A percentile compares a stretch with the other conserved stretches of the same genome.
These are phyloP conservation scores for Machimus rusticus DNA, from an alignment of 2,888 invertebrate species.

Conservation along the genomic window DNA sequence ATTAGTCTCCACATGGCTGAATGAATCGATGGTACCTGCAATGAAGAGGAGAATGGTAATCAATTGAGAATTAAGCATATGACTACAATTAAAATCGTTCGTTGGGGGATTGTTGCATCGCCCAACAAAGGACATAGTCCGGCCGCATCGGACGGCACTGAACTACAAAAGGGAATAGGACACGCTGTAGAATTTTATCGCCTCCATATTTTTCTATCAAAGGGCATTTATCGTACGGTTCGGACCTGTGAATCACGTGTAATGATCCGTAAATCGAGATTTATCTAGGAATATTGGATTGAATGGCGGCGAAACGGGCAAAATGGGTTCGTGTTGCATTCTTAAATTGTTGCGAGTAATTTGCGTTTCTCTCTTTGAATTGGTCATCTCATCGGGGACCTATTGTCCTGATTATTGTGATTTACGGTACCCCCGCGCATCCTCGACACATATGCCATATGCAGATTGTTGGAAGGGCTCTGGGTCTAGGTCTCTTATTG, in stretches of 20 bases:
- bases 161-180: constrained; percentile 15
- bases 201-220: constrained; percentile 43
- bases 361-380: constrained; percentile 13
- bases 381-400: neutral
- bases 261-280: constrained; percentile 48
- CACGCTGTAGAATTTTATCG: constrained; percentile 37
- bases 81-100: constrained; percentile 19
- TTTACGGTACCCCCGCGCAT: neutral
- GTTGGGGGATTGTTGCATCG: neutral
- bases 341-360: constrained; percentile 21
- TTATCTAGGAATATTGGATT: constrained; percentile 40
- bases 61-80: constrained; percentile 18
- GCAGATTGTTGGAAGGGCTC: neutral
- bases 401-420: constrained; percentile 18
- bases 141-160: neutral
- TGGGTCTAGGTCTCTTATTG: neutral
- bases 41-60: neutral
- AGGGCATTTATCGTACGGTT: constrained; percentile 39
- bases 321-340: constrained; percentile 27
- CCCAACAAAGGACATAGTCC: neutral
- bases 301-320: neutral
- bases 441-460: neutral
- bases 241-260: constrained; percentile 45
- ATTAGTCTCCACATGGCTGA: neutral
- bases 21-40: neutral